phyloP scores from a whole-genome alignment of 2,797 vertebrate genomes.

The Sebastes vulpes region DNA sequence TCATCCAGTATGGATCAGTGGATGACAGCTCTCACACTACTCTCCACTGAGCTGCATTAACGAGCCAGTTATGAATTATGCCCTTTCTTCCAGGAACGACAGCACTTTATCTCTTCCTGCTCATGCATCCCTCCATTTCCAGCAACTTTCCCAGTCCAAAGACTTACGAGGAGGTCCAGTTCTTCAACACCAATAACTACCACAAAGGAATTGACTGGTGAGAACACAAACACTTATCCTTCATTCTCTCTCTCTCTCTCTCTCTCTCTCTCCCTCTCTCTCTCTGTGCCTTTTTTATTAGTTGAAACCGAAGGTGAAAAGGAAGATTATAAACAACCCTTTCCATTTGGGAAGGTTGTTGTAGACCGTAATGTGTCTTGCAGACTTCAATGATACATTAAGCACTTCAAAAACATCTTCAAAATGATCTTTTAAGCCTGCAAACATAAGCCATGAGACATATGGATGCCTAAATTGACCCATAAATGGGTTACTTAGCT shows the following conservation, averaged over 20 bases:
- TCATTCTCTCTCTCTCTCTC: background rate
- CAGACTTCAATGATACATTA: constrained; percentile 43
- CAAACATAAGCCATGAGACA: constrained; percentile 61
- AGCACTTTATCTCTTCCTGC: constrained; percentile 97
- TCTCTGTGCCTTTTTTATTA: constrained; percentile 24
- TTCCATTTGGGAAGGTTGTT: constrained; percentile 17
- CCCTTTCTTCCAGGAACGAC: constrained; percentile 91
- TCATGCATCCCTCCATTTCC: constrained; percentile 97
- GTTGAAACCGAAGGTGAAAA: constrained; percentile 33
- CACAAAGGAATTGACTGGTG: constrained; percentile 99
- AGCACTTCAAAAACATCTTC: constrained; percentile 36
- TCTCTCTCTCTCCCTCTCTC: background rate
- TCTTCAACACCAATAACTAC: constrained; percentile 99
- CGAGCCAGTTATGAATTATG: constrained; percentile 78
- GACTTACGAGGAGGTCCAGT: constrained; percentile 98
- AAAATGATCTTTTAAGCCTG: constrained; percentile 54
- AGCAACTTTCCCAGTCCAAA: constrained; percentile 95
- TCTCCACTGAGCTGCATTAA: constrained; percentile 66
- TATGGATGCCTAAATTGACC: constrained; percentile 73
- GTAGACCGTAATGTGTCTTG: constrained; percentile 17
- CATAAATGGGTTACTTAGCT: constrained; percentile 74
- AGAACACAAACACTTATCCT: constrained; percentile 31
- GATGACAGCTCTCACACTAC: constrained; percentile 50
- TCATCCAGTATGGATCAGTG: constrained; percentile 67
- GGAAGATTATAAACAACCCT: constrained; percentile 24